Evolutionary conservation across 2,113 vertebrate genomes (phyloP), one percentile per base, ranked within the genome.

Genomic region (Fregata magnificens): DNA sequence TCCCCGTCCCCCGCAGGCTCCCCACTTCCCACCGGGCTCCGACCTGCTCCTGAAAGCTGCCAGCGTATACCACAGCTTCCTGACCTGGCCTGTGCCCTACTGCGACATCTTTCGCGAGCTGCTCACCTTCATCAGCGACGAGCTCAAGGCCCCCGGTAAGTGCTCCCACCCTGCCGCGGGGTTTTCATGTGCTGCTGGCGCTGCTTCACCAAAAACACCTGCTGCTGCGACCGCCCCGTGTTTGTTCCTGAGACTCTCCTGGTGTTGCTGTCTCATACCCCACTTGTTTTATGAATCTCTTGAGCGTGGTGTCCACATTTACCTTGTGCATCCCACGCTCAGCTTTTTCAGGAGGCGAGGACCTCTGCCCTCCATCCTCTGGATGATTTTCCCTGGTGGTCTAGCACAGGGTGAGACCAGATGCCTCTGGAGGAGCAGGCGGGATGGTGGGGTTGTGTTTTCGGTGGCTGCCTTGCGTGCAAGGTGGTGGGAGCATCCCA

Each of bases 1-100:
- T 67, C 50, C 26, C 40, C 1, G 0, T 82, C 9, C 32, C n/a
- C 87, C n/a, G 4, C 97, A 99, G 99, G 99, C 99, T 8, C 99
- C 99, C 1, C 98, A 98, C 97, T 99, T 99, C 85, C 99, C 99
- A 0, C 96, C 98, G 1, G 97, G 98, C 81, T 98, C 97, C 0
- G 97, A 99, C n/a, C 98, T 99, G 80, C 98, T 99, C 49, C 96
- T 97, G 79, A 98, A 98, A 53, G 99, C 99, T 1, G 83, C 98
- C 31, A 96, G 98, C 10, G 94, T 98, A 36, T 99, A 99, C 95
- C 98, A 99, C 91, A 82, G 83, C n/a, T 99, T 99, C 97, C 98
- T 99, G 77, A 99, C 99, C 6, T 99, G 99, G 99, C 99, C 99
- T 0, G 97, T 99, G 72, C 99, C 99, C 1, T 99, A 99, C 96